A percentile compares a stretch with the other conserved stretches of the same genome.
These are phyloP conservation scores for Scaptodrosophila latifasciaeformis DNA, from an alignment of 2,888 invertebrate genomes.

Conservation along the genomic window DNA sequence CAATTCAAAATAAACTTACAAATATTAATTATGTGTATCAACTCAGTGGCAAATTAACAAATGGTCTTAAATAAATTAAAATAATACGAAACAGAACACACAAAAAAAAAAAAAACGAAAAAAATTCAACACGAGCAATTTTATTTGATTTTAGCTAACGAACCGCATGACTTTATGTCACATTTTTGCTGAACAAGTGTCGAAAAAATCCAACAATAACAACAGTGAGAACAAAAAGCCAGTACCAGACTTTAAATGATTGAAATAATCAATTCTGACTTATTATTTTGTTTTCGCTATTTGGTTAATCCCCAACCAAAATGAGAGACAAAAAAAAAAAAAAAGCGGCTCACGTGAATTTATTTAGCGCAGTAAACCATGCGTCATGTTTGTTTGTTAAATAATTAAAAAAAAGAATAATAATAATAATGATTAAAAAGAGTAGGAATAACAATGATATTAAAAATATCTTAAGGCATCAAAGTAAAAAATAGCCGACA, in stretches of 20 bases:
- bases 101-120: constrained; percentile 18
- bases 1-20: not conserved
- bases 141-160: constrained; percentile 44
- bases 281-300: constrained; percentile 21
- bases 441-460: no score
- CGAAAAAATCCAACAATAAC: constrained; percentile 15
- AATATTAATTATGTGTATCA: not conserved
- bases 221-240: constrained; percentile 18
- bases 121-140: constrained; percentile 17
- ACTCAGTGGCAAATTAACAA: constrained; percentile 5
- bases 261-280: constrained; percentile 40
- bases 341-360: constrained; percentile 57
- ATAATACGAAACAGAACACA: constrained; percentile 3
- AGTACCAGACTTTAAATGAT: no score
- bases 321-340: constrained; percentile 6
- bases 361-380: constrained; percentile 46
- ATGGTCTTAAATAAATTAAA: not conserved
- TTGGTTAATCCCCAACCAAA: not conserved
- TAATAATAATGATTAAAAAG: no score
- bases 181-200: constrained; percentile 19
- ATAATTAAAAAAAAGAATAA: no score
- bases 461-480: constrained; percentile 4
- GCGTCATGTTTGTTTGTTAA: no score
- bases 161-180: constrained; percentile 45
- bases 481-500: constrained; percentile 15